These are phyloP conservation scores for Hoplostethus atlanticus DNA, from an alignment of 2,797 vertebrate genomes.

Conservation along the genomic window DNA sequence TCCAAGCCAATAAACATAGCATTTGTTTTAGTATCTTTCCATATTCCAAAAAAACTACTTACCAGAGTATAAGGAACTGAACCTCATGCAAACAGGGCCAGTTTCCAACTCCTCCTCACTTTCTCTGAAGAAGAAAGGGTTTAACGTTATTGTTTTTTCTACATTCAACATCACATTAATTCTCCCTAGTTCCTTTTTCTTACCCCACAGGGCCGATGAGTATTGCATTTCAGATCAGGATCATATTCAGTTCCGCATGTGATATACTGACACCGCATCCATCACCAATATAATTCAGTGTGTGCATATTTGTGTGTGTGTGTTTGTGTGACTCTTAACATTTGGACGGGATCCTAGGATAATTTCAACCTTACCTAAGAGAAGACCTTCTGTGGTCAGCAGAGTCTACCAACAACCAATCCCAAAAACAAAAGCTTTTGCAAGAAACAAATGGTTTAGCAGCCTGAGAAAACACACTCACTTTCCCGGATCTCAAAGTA, in stretches of 20 bases:
- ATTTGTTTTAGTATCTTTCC: no score
- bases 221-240: neutral
- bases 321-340: neutral
- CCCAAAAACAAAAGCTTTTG: neutral
- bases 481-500: no score
- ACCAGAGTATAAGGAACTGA: neutral
- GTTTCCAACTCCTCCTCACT: neutral
- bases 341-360: no score
- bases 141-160: neutral
- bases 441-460: no score
- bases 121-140: neutral
- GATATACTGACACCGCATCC: neutral
- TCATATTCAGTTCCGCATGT: constrained; percentile 5
- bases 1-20: no score
- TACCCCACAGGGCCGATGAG: neutral
- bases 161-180: neutral
- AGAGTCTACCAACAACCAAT: neutral
- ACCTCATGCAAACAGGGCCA: neutral
- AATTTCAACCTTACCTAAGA: no score
- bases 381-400: no score
- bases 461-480: neutral
- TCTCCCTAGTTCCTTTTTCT: no score
- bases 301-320: neutral
- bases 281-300: neutral
- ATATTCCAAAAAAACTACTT: no score